These are phyloP conservation scores for Trypoxylus dichotomus DNA, from an alignment of 1,140 invertebrate genomes.

Conservation along the genomic window DNA sequence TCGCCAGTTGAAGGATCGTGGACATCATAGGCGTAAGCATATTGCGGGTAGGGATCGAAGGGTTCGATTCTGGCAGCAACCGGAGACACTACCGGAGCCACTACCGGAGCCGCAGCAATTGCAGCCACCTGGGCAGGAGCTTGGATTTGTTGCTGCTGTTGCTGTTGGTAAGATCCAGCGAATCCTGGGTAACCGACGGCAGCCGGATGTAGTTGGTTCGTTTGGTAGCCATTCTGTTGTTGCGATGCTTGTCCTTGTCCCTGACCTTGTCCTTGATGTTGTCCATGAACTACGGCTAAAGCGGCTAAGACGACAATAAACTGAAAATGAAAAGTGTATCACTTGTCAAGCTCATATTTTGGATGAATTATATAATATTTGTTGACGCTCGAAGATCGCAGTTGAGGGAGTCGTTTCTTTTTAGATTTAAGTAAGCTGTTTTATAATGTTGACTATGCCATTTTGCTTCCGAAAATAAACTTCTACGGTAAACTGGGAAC, in stretches of 20 bases:
- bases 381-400: too few relatives aligned
- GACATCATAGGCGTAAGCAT: slow-evolving; percentile 27
- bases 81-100: neutral
- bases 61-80: slow-evolving; percentile 2
- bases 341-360: too few relatives aligned
- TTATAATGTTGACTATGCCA: too few relatives aligned
- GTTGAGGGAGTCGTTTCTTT: too few relatives aligned
- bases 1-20: slow-evolving; percentile 34
- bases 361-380: too few relatives aligned
- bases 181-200: neutral
- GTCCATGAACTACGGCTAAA: slow-evolving; percentile 16
- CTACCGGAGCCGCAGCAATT: neutral
- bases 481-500: too few relatives aligned
- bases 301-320: slow-evolving; percentile 16
- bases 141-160: slow-evolving; percentile 11
- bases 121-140: neutral
- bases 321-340: neutral
- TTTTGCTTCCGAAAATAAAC: too few relatives aligned
- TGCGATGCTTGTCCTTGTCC: neutral
- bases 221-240: slow-evolving; percentile 26
- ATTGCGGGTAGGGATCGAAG: slow-evolving; percentile 20
- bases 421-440: too few relatives aligned
- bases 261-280: slow-evolving; percentile 22
- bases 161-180: neutral
- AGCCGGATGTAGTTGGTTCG: slow-evolving; percentile 11